Percentiles rank a stretch among this genome's conserved stretches.
These are phyloP conservation scores for Scalopus aquaticus DNA, from an alignment of 2,113 vertebrate genomes.

Conservation along the genomic window DNA sequence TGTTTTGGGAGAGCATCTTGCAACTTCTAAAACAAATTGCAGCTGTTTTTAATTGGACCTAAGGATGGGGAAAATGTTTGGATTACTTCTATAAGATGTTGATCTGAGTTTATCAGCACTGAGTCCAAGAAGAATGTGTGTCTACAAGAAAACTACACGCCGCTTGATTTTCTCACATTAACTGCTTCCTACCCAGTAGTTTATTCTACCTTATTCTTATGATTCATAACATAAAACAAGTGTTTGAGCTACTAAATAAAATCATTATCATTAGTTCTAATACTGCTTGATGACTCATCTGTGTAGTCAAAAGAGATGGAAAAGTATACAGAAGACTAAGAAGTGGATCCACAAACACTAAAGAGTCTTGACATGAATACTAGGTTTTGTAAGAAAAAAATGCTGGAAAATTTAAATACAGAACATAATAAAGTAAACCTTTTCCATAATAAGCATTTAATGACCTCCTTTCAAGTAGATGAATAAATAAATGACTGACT, in stretches of 20 bases:
- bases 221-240: conserved; percentile 2
- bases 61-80: neutral
- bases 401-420: neutral
- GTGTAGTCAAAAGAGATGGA: neutral
- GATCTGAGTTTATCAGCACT: neutral
- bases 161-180: neutral
- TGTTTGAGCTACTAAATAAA: neutral
- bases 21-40: neutral
- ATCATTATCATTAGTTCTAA: neutral
- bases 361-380: neutral
- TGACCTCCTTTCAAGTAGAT: neutral
- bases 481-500: neutral
- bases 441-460: neutral
- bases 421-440: neutral
- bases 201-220: neutral
- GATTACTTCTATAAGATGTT: neutral
- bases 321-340: neutral
- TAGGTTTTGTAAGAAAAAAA: neutral
- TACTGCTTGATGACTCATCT: neutral
- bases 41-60: neutral
- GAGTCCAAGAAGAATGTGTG: neutral
- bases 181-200: neutral
- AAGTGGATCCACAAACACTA: neutral
- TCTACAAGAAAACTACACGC: neutral
- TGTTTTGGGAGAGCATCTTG: neutral